Evolutionary conservation across 2,113 vertebrate species (phyloP).

Genomic region (Megaptera novaeangliae): DNA sequence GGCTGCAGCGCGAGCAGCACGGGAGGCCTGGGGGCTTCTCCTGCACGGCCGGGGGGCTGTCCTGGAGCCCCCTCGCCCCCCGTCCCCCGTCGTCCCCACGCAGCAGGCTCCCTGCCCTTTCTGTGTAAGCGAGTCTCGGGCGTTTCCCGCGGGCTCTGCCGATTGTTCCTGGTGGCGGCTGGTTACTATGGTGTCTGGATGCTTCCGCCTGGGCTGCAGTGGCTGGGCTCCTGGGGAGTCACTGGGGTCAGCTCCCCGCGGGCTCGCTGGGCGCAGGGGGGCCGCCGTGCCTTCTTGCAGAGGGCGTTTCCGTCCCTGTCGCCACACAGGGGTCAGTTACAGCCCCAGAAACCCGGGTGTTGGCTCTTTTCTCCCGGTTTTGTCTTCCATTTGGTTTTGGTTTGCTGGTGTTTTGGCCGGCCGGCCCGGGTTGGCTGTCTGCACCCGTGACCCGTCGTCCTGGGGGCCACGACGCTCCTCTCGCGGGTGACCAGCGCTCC

Average conservation of each 20-base stretch:
- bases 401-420: not conserved
- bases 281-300: rapidly evolving
- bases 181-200: not conserved
- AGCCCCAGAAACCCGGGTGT: rapidly evolving
- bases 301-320: rapidly evolving
- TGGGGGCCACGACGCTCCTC: not conserved
- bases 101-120: too few relatives aligned
- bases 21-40: not conserved
- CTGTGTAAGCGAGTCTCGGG: too few relatives aligned
- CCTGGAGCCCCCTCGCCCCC: too few relatives aligned
- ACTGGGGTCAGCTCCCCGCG: not conserved
- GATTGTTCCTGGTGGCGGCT: not conserved
- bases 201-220: not conserved
- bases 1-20: rapidly evolving
- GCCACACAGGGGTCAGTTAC: not conserved
- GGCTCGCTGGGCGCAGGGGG: not conserved
- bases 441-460: not conserved
- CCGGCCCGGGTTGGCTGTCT: not conserved
- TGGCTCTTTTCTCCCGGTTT: not conserved
- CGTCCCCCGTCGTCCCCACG: too few relatives aligned
- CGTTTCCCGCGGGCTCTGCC: not conserved
- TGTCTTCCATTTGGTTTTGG: not conserved
- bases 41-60: not conserved
- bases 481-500: not conserved
- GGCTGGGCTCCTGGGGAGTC: not conserved